phyloP scores from a whole-genome alignment of 2,113 vertebrate species.

The Lamprotornis superbus region DNA sequence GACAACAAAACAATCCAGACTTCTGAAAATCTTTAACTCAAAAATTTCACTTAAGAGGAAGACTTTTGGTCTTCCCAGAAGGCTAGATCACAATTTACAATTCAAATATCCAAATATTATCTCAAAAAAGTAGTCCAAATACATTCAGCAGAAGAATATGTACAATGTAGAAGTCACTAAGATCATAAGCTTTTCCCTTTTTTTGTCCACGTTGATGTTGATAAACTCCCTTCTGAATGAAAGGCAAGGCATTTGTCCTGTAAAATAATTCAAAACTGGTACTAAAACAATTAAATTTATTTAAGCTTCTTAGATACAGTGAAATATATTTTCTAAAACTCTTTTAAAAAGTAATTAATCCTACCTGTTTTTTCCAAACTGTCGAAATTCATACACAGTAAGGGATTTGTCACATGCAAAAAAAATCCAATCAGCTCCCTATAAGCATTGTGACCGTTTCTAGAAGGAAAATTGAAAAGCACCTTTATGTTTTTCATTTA shows the following conservation, averaged over 20 bases:
- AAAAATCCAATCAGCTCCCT: conserved; percentile 82
- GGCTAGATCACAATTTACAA: background rate
- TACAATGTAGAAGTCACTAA: conserved; percentile 74
- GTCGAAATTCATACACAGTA: conserved; percentile 80
- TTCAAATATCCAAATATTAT: background rate
- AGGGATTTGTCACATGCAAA: conserved; percentile 77
- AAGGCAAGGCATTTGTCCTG: conserved; percentile 78
- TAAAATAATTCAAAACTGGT: conserved; percentile 27
- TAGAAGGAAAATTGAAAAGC: conserved; percentile 45
- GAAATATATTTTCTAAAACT: background rate
- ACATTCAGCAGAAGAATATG: conserved; percentile 21
- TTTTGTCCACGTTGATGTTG: conserved; percentile 70
- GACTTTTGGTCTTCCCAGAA: background rate
- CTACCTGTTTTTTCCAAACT: conserved; percentile 86
- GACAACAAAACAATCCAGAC: background rate
- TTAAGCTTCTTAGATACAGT: background rate
- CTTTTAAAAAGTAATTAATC: background rate
- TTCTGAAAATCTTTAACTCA: background rate
- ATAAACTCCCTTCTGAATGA: conserved; percentile 78
- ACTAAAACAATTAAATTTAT: background rate
- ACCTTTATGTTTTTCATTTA: background rate
- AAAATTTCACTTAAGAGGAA: background rate
- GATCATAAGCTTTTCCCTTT: conserved; percentile 68
- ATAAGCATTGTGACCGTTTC: conserved; percentile 81
- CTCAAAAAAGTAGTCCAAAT: background rate